Percentiles rank a stretch among this genome's conserved stretches.
Conservation (phyloP, 2,888 invertebrate genomes). For the Philereme transversata region DNA sequence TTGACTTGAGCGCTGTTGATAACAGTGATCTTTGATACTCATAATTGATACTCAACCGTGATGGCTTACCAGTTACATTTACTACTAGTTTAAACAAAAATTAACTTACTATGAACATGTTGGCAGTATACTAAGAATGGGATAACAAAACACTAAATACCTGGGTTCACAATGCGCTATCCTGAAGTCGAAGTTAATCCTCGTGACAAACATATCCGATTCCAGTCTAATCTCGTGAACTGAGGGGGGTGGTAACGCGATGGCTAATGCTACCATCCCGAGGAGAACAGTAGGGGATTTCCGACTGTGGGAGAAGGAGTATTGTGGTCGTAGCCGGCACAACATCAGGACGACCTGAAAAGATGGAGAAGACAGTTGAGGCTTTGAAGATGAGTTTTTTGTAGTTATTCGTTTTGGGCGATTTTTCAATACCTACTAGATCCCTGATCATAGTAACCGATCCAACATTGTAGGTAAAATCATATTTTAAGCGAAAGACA, state of each 20-base stretch:
- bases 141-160: constrained; percentile 77
- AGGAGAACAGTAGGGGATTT: constrained; percentile 94
- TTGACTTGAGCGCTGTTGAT: too few relatives aligned
- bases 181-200: constrained; percentile 97
- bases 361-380: constrained; percentile 44
- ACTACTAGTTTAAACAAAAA: too few relatives aligned
- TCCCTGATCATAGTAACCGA: too few relatives aligned
- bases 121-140: too few relatives aligned
- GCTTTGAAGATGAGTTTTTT: background rate
- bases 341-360: constrained; percentile 96
- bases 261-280: constrained; percentile 97
- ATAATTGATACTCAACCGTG: too few relatives aligned
- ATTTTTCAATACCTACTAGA: too few relatives aligned
- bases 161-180: constrained; percentile 98
- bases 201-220: constrained; percentile 97
- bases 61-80: too few relatives aligned
- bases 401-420: too few relatives aligned
- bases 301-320: constrained; percentile 95
- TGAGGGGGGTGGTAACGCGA: constrained; percentile 97
- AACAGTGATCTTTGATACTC: too few relatives aligned
- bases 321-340: constrained; percentile 95
- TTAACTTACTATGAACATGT: too few relatives aligned
- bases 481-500: too few relatives aligned
- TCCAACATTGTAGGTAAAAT: too few relatives aligned
- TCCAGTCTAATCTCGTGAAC: constrained; percentile 98